Evolutionary conservation across 2,113 vertebrate genomes (phyloP).

Genomic region (Thamnophis sirtalis): DNA sequence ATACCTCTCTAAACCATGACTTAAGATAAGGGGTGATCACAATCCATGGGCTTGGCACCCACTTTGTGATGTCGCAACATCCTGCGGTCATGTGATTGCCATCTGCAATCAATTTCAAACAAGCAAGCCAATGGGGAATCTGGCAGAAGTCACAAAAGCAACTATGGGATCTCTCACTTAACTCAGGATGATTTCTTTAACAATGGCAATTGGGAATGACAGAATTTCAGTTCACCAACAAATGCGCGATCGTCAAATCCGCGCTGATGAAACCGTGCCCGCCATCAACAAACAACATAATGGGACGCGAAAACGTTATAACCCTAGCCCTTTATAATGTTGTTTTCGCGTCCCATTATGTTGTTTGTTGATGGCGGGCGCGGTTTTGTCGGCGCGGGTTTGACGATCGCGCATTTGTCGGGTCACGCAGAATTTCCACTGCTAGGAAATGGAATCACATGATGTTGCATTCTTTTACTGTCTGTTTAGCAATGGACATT

Average conservation of each 20-base stretch:
- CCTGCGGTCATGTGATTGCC: neutral
- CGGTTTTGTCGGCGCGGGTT: too few species aligned
- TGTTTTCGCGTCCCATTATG: too few species aligned
- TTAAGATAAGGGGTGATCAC: neutral
- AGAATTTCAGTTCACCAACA: too few species aligned
- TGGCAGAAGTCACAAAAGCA: neutral
- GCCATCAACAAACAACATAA: too few species aligned
- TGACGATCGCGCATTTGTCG: too few species aligned
- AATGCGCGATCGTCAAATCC: too few species aligned
- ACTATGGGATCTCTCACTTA: neutral
- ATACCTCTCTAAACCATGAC: neutral
- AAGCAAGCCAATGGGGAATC: neutral
- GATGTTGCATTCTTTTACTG: neutral
- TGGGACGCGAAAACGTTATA: too few species aligned
- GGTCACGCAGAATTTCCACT: neutral
- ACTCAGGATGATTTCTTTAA: neutral
- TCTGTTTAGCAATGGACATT: neutral
- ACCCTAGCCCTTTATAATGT: too few species aligned
- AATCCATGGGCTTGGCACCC: neutral
- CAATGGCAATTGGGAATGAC: neutral
- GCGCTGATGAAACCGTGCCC: too few species aligned
- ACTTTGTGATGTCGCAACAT: neutral
- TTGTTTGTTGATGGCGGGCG: too few species aligned
- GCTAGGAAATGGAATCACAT: neutral
- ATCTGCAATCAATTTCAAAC: neutral